A percentile compares a stretch with the other conserved stretches of the same genome.
Conservation (phyloP, 1,140 invertebrate species). For the Pseudomyrmex sp. region DNA sequence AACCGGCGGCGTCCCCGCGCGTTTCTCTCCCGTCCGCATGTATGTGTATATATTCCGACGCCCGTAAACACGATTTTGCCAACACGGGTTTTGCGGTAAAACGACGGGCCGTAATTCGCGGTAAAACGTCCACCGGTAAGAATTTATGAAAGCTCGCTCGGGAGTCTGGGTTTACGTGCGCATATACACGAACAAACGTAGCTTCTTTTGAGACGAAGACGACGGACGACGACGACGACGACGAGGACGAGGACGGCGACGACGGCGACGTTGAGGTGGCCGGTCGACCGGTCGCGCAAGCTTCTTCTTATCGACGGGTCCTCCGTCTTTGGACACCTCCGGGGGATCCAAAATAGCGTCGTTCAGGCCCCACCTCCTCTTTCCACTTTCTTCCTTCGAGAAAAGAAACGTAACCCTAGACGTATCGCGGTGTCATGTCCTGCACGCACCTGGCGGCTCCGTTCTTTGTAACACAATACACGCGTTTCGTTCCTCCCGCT, state of each 20-base stretch:
- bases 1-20: slow-evolving; percentile 26
- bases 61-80: slow-evolving; percentile 51
- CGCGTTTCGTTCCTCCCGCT: slow-evolving; percentile 73
- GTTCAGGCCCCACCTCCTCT: slow-evolving; percentile 48
- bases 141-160: slow-evolving; percentile 60
- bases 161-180: slow-evolving; percentile 63
- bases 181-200: slow-evolving; percentile 19
- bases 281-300: slow-evolving; percentile 67
- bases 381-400: slow-evolving; percentile 65
- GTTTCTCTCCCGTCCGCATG: slow-evolving; percentile 33
- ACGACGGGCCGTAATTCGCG: slow-evolving; percentile 61
- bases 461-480: slow-evolving; percentile 83
- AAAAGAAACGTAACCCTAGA: slow-evolving; percentile 81
- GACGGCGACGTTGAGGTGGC: no score
- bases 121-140: slow-evolving; percentile 62
- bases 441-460: slow-evolving; percentile 80
- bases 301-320: slow-evolving; percentile 71
- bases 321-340: slow-evolving; percentile 56
- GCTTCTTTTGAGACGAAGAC: slow-evolving; percentile 22
- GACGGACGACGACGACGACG: slow-evolving; percentile 31
- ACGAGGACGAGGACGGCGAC: slow-evolving; percentile 14
- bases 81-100: slow-evolving; percentile 52
- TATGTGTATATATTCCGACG: slow-evolving; percentile 31
- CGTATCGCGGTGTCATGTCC: slow-evolving; percentile 81
- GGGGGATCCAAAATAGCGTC: slow-evolving; percentile 66